Percentiles rank a stretch among this genome's conserved stretches.
Evolutionary conservation across 2,113 vertebrate species (phyloP).

Genomic region (Tinamus guttatus): DNA sequence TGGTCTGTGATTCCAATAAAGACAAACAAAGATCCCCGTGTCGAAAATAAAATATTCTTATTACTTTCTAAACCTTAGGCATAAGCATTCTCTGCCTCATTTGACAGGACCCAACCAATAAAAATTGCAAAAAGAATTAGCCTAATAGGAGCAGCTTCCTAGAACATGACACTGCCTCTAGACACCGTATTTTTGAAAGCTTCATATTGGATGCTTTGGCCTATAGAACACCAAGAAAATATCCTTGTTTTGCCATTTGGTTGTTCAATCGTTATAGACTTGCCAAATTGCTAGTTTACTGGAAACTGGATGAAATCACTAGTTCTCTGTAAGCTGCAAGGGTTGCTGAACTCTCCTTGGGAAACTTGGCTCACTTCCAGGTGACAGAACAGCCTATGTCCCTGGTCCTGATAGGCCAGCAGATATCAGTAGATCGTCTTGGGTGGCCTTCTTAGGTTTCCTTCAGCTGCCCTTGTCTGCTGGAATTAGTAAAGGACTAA

Average conservation of each 20-base stretch:
- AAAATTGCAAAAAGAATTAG: slow-evolving; percentile 35
- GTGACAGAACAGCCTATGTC: neutral
- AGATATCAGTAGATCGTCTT: neutral
- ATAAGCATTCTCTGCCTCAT: slow-evolving; percentile 53
- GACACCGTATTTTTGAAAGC: neutral
- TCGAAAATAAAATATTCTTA: slow-evolving; percentile 64
- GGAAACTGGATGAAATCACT: neutral
- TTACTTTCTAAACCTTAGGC: slow-evolving; percentile 54
- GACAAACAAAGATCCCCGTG: slow-evolving; percentile 25
- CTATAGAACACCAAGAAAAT: neutral
- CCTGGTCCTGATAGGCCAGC: neutral
- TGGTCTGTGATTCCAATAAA: slow-evolving; percentile 52
- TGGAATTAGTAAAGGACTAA: neutral
- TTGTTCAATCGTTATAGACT: neutral
- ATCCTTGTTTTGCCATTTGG: neutral
- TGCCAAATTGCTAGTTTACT: neutral
- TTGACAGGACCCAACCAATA: slow-evolving; percentile 33
- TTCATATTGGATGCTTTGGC: neutral
- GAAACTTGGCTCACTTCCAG: neutral
- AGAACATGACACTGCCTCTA: slow-evolving; percentile 13
- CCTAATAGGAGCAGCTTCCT: slow-evolving; percentile 30
- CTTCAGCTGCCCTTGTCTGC: neutral
- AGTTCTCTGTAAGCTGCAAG: neutral
- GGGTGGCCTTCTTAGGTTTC: neutral
- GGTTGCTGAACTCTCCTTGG: neutral